Evolutionary conservation across 2,888 invertebrate genomes (phyloP).

Genomic region (Ophonus ardosiacus): DNA sequence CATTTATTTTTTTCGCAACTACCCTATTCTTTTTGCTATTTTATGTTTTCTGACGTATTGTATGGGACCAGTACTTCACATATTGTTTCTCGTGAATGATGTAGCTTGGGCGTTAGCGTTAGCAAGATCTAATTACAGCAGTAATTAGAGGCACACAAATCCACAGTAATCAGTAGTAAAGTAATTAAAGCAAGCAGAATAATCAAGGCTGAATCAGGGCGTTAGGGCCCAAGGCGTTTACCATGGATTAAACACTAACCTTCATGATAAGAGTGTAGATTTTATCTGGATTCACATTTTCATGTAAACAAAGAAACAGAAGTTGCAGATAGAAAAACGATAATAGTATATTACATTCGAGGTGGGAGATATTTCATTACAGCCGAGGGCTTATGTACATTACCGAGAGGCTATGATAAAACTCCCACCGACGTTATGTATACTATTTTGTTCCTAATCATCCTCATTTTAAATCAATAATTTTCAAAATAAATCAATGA

Average conservation of each 20-base stretch:
- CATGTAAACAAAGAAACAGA: neutral
- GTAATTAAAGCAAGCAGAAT: conserved; percentile 62
- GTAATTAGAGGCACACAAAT: conserved; percentile 62
- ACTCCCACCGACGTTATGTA: no score
- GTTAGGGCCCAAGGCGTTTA: conserved; percentile 44
- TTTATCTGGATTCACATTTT: conserved; percentile 15
- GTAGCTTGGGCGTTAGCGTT: conserved; percentile 12
- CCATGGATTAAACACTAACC: conserved; percentile 50
- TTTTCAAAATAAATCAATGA: no score
- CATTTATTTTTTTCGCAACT: no score
- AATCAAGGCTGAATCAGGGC: conserved; percentile 53
- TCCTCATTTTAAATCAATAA: no score
- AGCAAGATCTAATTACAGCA: conserved; percentile 55
- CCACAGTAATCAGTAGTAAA: conserved; percentile 64
- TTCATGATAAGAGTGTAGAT: conserved; percentile 48
- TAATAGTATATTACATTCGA: no score
- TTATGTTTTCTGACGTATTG: no score
- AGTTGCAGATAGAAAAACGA: no score
- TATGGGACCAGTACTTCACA: neutral
- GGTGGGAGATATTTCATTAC: no score
- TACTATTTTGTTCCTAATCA: no score
- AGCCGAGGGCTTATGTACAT: no score
- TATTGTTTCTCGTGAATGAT: neutral
- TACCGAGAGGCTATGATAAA: no score
- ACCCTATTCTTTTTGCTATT: no score